Percentiles rank a stretch among this genome's conserved stretches.
phyloP scores from a whole-genome alignment of 2,113 vertebrate genomes.

The Elachura formosa region DNA sequence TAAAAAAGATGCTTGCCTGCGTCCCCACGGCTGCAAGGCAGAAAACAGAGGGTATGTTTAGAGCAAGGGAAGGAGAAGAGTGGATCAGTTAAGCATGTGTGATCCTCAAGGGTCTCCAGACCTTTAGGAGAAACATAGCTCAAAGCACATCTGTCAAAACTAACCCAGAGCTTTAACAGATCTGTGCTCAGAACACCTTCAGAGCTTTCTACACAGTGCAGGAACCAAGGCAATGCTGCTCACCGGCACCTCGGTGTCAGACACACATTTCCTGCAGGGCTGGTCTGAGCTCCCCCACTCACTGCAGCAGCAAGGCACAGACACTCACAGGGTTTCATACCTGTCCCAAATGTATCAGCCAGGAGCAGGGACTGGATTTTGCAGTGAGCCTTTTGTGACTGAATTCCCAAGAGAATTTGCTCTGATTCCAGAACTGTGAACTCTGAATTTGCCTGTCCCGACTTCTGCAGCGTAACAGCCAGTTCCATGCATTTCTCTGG shows the following conservation, averaged over 20 bases:
- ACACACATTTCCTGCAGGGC: background rate
- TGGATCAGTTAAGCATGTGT: background rate
- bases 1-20: slow-evolving; percentile 78
- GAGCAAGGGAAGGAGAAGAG: background rate
- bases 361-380: background rate
- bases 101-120: background rate
- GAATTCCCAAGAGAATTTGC: slow-evolving; percentile 74
- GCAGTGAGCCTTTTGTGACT: slow-evolving; percentile 65
- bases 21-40: slow-evolving; percentile 37
- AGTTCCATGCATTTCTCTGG: slow-evolving; percentile 75
- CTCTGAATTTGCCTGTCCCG: slow-evolving; percentile 62
- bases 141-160: background rate
- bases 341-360: background rate
- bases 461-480: slow-evolving; percentile 77
- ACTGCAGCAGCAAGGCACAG: background rate
- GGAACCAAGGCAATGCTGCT: background rate
- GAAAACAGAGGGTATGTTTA: background rate
- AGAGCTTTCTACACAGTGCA: accelerated
- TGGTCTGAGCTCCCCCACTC: background rate
- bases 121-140: background rate
- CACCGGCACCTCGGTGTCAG: background rate
- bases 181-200: background rate
- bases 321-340: background rate
- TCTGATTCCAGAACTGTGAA: slow-evolving; percentile 71
- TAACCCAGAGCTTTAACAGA: background rate